Conservation (phyloP, 2,113 vertebrate genomes). For the Dolichotis patagonum region DNA sequence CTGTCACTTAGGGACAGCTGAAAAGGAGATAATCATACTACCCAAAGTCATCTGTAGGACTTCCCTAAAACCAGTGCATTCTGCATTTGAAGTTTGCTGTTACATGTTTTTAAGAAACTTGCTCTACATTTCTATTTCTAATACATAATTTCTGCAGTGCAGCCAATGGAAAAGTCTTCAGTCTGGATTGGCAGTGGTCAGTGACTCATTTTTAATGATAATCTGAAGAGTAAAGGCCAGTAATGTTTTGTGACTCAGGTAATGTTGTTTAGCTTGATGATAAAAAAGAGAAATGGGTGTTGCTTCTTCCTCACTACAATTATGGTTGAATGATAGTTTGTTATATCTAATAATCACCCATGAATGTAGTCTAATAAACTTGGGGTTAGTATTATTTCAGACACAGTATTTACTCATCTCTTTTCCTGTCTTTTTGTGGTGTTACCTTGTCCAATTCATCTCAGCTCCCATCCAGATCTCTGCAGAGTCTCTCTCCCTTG, state of each 20-base stretch:
- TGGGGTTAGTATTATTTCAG: background rate
- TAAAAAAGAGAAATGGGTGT: background rate
- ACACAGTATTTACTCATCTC: slow-evolving; percentile 21
- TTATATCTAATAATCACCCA: background rate
- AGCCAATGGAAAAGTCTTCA: background rate
- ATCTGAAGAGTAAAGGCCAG: background rate
- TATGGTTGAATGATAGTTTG: background rate
- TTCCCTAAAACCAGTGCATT: background rate
- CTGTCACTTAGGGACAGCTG: background rate
- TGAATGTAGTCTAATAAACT: background rate
- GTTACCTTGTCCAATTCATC: slow-evolving; percentile 48
- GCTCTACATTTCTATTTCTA: background rate
- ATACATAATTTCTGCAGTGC: background rate
- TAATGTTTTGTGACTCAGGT: background rate
- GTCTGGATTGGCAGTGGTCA: background rate
- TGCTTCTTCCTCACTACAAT: background rate
- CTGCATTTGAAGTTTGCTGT: background rate
- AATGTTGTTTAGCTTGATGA: slow-evolving; percentile 7
- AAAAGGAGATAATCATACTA: background rate
- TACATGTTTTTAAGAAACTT: background rate
- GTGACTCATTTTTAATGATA: background rate
- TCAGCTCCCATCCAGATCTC: background rate
- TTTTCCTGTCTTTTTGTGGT: background rate
- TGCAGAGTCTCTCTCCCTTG: background rate
- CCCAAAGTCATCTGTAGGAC: background rate